A percentile compares a stretch with the other conserved stretches of the same genome.
Evolutionary conservation across 2,888 invertebrate species (phyloP).

Genomic region (Nemoura dubitans): DNA sequence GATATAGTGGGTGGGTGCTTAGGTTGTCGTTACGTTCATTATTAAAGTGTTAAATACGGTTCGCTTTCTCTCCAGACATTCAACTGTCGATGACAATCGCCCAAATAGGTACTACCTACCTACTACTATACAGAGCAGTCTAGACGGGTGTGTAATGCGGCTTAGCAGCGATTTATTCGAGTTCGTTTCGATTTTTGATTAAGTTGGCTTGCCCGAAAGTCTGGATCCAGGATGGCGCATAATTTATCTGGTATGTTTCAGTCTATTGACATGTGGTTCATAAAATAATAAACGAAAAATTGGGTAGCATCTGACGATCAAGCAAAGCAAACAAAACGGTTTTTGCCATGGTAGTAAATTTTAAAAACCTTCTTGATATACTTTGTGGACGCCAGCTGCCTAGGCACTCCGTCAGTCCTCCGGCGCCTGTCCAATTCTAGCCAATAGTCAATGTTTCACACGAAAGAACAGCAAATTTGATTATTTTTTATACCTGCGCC

Average conservation of each 20-base stretch:
- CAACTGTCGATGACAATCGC: background rate
- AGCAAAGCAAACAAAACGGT: conserved; percentile 4
- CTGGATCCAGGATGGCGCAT: background rate
- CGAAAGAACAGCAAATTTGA: background rate
- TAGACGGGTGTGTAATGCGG: too few relatives aligned
- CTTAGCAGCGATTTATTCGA: too few relatives aligned
- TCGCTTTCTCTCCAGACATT: background rate
- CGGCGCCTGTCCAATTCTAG: background rate
- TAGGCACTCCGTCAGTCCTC: background rate
- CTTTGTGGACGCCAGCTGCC: background rate
- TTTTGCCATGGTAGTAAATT: background rate
- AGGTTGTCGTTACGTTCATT: background rate
- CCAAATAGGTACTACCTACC: too few relatives aligned
- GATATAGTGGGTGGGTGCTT: background rate
- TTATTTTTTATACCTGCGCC: background rate
- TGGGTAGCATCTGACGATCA: background rate
- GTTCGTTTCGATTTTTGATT: too few relatives aligned
- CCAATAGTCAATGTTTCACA: background rate
- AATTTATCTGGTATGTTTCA: background rate
- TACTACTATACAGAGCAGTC: too few relatives aligned
- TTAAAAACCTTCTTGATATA: background rate
- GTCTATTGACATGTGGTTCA: too few relatives aligned
- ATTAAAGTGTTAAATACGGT: background rate
- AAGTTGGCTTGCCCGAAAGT: too few relatives aligned
- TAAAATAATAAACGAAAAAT: background rate